These are phyloP conservation scores for Hypercompe scribonia DNA, from an alignment of 2,888 invertebrate genomes.

Conservation along the genomic window DNA sequence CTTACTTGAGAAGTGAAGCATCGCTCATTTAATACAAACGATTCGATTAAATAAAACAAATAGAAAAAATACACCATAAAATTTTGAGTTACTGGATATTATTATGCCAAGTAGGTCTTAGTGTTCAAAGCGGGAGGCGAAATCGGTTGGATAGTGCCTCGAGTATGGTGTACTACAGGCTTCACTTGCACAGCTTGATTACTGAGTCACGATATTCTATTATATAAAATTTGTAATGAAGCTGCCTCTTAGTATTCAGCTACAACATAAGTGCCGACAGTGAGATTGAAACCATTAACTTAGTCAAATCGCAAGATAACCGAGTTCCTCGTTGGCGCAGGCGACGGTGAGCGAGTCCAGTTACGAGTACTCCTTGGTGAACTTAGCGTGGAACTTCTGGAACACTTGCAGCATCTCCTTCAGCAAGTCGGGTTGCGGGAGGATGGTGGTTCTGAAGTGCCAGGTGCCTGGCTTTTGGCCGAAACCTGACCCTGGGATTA, in stretches of 20 bases:
- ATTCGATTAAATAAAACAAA: neutral
- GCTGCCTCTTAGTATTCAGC: neutral
- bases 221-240: neutral
- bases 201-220: neutral
- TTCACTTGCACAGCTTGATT: neutral
- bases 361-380: constrained; percentile 81
- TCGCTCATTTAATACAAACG: neutral
- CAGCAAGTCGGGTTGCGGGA: constrained; percentile 94
- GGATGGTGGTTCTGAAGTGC: constrained; percentile 98
- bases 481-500: constrained; percentile 98
- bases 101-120: neutral
- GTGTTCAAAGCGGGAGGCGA: neutral
- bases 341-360: too few relatives aligned
- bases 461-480: constrained; percentile 97
- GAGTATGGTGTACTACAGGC: neutral
- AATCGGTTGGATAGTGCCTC: neutral
- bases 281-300: neutral
- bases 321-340: neutral
- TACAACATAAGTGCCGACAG: neutral
- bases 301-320: neutral
- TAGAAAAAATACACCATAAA: neutral
- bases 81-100: neutral
- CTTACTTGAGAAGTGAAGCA: too few relatives aligned
- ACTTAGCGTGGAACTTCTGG: constrained; percentile 93
- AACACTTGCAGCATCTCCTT: constrained; percentile 94